Evolutionary conservation across 35 echinoderm and acorn worm species (phyloP).

Genomic region (Diadema setosum): DNA sequence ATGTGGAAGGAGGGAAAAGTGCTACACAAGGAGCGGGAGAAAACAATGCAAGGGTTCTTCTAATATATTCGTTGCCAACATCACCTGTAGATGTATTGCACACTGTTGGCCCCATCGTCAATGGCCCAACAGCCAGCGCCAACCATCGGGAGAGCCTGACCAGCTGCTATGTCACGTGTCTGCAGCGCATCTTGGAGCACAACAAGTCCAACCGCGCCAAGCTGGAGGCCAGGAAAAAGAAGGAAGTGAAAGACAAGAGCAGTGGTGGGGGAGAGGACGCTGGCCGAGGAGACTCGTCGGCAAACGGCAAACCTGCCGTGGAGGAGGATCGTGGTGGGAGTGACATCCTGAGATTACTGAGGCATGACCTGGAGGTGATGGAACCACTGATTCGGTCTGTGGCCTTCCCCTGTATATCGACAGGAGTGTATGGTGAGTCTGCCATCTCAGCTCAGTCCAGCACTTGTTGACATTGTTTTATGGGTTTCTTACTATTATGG

Average conservation of each 20-base stretch:
- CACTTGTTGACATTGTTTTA: neutral
- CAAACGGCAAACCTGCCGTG: neutral
- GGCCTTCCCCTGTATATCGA: constrained; percentile 89
- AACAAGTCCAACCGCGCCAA: constrained; percentile 42
- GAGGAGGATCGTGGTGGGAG: neutral
- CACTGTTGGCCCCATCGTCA: constrained; percentile 70
- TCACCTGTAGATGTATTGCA: constrained; percentile 67
- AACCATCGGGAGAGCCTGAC: neutral
- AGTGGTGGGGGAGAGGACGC: neutral
- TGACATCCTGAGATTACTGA: neutral
- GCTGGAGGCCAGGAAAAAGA: neutral
- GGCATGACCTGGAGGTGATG: neutral
- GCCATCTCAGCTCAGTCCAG: neutral
- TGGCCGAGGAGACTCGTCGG: neutral
- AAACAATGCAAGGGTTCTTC: too few species aligned
- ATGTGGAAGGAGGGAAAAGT: too few species aligned
- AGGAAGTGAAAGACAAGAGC: neutral
- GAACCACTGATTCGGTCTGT: constrained; percentile 69
- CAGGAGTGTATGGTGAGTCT: constrained; percentile 80
- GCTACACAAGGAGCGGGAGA: too few species aligned
- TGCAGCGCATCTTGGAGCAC: constrained; percentile 57
- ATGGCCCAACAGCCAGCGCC: neutral
- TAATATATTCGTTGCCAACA: too few species aligned
- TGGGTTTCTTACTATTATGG: too few species aligned
- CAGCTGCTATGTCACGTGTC: constrained; percentile 68